Conservation (phyloP, 2,797 vertebrate species). For the Neoniphon sammara region DNA sequence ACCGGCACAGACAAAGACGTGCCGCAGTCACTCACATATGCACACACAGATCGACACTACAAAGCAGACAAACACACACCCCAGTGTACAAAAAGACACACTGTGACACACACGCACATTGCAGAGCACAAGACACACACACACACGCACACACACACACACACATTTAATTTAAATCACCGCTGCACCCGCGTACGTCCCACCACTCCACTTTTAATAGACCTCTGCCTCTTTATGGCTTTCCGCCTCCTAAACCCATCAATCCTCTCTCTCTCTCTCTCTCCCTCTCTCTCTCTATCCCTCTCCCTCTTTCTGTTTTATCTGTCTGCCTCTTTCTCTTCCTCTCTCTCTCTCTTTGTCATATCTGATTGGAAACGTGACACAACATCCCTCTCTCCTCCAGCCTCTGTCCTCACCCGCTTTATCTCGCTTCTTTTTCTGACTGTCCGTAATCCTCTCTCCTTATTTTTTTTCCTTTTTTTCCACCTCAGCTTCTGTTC, state of each 20-base stretch:
- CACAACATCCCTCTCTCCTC: slow-evolving; percentile 56
- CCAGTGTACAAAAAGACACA: neutral
- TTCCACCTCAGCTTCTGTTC: slow-evolving; percentile 3
- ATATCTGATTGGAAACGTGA: slow-evolving; percentile 69
- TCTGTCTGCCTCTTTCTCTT: slow-evolving; percentile 14
- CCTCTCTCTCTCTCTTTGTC: slow-evolving; percentile 38
- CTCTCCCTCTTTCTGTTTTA: slow-evolving; percentile 49
- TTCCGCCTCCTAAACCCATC: slow-evolving; percentile 72
- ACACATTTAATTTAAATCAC: slow-evolving; percentile 70
- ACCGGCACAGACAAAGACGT: slow-evolving; percentile 8
- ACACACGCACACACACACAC: slow-evolving; percentile 32
- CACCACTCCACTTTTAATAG: slow-evolving; percentile 77
- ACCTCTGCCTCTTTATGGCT: slow-evolving; percentile 75
- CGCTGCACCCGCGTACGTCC: slow-evolving; percentile 55
- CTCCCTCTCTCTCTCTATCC: slow-evolving; percentile 19
- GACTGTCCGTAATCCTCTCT: slow-evolving; percentile 50
- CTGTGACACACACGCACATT: slow-evolving; percentile 7
- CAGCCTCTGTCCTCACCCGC: slow-evolving; percentile 36
- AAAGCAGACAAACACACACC: slow-evolving; percentile 2
- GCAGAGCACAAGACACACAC: slow-evolving; percentile 31
- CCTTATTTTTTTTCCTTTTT: slow-evolving; percentile 40
- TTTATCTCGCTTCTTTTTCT: slow-evolving; percentile 38
- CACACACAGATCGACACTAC: no score
- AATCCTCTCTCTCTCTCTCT: slow-evolving; percentile 57
- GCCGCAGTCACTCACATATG: neutral